phyloP scores from a whole-genome alignment of 2,888 invertebrate genomes.

The Physocephala rufipes region DNA sequence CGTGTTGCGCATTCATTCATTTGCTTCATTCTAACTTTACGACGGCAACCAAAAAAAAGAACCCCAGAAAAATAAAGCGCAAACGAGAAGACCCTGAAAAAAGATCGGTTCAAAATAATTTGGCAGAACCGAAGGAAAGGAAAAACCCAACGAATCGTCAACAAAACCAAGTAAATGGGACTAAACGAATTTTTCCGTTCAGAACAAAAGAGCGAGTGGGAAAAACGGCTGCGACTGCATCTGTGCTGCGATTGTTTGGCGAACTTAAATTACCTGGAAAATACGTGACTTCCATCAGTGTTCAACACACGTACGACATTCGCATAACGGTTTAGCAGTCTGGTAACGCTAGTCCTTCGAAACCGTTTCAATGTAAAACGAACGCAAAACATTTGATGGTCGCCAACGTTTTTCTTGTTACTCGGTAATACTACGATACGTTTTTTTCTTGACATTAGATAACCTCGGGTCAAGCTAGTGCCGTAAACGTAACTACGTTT shows the following conservation, averaged over 20 bases:
- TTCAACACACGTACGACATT: slow-evolving; percentile 42
- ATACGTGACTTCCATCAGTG: slow-evolving; percentile 59
- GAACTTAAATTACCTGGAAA: slow-evolving; percentile 64
- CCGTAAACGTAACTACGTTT: not conserved
- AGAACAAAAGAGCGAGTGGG: not conserved
- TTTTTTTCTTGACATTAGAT: slow-evolving; percentile 1
- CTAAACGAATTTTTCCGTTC: not conserved
- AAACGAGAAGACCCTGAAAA: too few species aligned
- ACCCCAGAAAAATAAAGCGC: too few species aligned
- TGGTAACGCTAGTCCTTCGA: too few species aligned
- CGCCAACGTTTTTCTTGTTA: too few species aligned
- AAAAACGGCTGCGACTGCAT: not conserved
- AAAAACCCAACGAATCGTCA: too few species aligned
- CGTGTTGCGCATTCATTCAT: slow-evolving; percentile 2
- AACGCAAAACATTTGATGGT: too few species aligned
- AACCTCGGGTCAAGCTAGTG: not conserved
- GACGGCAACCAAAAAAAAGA: not conserved
- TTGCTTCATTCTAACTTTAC: not conserved
- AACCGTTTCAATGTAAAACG: too few species aligned
- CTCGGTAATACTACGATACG: not conserved
- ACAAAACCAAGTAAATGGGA: too few species aligned
- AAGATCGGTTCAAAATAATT: too few species aligned
- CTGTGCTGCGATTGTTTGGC: slow-evolving; percentile 42
- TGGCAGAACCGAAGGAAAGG: too few species aligned
- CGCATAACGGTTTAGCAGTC: not conserved